A percentile compares a stretch with the other conserved stretches of the same genome.
Evolutionary conservation across 23 tunicate genomes (phyloP).

Genomic region (Botrylloides violaceus): DNA sequence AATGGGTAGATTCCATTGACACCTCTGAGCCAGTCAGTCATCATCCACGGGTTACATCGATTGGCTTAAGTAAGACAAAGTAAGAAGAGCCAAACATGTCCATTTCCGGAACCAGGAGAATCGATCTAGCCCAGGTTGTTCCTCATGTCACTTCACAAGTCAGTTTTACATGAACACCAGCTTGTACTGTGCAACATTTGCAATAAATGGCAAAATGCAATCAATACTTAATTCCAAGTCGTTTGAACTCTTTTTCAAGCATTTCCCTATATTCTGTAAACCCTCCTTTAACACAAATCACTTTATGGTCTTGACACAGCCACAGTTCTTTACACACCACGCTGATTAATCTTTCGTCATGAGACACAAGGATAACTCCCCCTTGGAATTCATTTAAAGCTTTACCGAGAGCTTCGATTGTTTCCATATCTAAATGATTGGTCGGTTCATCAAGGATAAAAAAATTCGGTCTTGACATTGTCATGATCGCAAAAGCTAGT

Average conservation of each 20-base stretch:
- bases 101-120: too few species aligned
- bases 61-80: too few species aligned
- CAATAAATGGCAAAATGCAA: background rate
- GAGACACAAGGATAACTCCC: constrained; percentile 86
- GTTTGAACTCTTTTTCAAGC: constrained; percentile 80
- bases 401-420: constrained; percentile 83
- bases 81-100: too few species aligned
- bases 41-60: too few species aligned
- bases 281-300: constrained; percentile 87
- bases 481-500: constrained; percentile 88
- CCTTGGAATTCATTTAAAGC: constrained; percentile 92
- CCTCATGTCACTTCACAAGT: too few species aligned
- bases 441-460: constrained; percentile 99
- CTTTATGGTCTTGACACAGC: constrained; percentile 56
- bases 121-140: too few species aligned
- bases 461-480: constrained; percentile 90
- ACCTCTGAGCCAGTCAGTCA: too few species aligned
- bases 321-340: constrained; percentile 73
- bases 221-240: constrained; percentile 66
- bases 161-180: background rate
- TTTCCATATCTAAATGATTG: constrained; percentile 98
- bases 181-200: background rate
- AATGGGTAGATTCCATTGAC: too few species aligned
- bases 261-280: constrained; percentile 54
- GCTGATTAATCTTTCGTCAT: constrained; percentile 86